A percentile compares a stretch with the other conserved stretches of the same genome.
Evolutionary conservation across 37 sponge, comb jelly and placozoan genomes (phyloP).

Genomic region (Chondrilla cf. caribensis): DNA sequence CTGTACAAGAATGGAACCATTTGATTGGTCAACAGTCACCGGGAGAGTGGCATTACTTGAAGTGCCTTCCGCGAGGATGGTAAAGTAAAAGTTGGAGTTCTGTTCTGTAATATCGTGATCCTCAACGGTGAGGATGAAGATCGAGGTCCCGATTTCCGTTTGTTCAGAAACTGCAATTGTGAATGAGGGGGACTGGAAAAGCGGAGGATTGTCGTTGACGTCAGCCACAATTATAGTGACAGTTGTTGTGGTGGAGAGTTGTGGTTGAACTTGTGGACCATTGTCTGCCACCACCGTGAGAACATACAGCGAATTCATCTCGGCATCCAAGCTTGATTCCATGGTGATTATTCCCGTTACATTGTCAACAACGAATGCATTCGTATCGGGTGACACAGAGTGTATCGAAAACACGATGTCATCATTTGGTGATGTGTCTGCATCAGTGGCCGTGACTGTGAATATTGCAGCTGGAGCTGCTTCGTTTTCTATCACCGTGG

Average conservation of each 20-base stretch:
- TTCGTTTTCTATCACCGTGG: conserved; percentile 45
- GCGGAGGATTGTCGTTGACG: conserved; percentile 32
- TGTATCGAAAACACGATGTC: conserved; percentile 34
- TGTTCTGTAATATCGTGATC: conserved; percentile 1
- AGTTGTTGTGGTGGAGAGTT: neutral
- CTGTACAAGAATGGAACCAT: conserved; percentile 10
- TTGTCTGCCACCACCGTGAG: conserved; percentile 21
- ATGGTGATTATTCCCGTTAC: conserved; percentile 36
- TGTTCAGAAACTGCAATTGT: conserved; percentile 8
- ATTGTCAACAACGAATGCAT: conserved; percentile 27
- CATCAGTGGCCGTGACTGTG: conserved; percentile 57
- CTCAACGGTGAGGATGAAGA: neutral
- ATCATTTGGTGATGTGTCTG: conserved; percentile 55
- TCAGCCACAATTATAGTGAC: conserved; percentile 20
- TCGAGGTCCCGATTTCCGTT: neutral
- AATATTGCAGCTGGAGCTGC: neutral
- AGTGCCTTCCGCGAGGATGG: neutral
- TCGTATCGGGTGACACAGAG: neutral
- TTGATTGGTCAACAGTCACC: neutral
- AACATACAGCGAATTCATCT: neutral
- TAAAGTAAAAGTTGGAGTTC: conserved; percentile 11
- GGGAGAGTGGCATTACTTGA: neutral
- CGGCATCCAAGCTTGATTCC: conserved; percentile 27
- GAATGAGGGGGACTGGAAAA: neutral
- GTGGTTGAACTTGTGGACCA: neutral